A percentile compares a stretch with the other conserved stretches of the same genome.
Conservation (phyloP, 2,797 vertebrate genomes). For the Hybognathus amarus region DNA sequence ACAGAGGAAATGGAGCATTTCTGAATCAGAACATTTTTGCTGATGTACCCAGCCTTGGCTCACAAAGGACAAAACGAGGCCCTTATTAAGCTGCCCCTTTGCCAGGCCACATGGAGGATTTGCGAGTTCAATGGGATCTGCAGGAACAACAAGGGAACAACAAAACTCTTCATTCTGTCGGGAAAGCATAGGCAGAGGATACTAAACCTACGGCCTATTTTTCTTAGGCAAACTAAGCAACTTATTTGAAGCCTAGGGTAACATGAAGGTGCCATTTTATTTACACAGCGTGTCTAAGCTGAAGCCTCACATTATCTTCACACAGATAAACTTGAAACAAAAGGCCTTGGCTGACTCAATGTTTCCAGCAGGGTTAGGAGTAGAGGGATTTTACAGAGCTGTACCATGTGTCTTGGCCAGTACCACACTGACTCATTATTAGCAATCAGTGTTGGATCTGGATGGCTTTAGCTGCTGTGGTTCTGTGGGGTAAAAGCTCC, state of each 20-base stretch:
- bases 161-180: conserved; percentile 29
- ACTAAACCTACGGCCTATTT: conserved; percentile 9
- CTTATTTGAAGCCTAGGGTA: conserved; percentile 22
- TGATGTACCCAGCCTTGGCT: conserved; percentile 28
- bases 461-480: conserved; percentile 46
- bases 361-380: conserved; percentile 48
- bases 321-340: conserved; percentile 55
- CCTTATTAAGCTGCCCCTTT: conserved; percentile 32
- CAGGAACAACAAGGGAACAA: conserved; percentile 40
- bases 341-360: conserved; percentile 55
- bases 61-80: conserved; percentile 34
- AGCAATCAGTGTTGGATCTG: conserved; percentile 55
- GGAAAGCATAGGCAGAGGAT: conserved; percentile 20
- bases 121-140: conserved; percentile 38
- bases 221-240: neutral
- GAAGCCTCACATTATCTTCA: conserved; percentile 43
- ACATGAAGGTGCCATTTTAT: conserved; percentile 2
- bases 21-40: conserved; percentile 47
- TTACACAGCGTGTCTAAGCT: conserved; percentile 10
- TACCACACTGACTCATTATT: conserved; percentile 53
- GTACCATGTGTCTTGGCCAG: conserved; percentile 39
- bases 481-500: conserved; percentile 5
- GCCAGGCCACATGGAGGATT: conserved; percentile 45
- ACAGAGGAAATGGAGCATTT: conserved; percentile 50
- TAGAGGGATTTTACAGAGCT: conserved; percentile 30